Evolutionary conservation across 2,888 invertebrate genomes (phyloP), one percentile per base, ranked within the genome.

Genomic region (Ptilodon capucinus): DNA sequence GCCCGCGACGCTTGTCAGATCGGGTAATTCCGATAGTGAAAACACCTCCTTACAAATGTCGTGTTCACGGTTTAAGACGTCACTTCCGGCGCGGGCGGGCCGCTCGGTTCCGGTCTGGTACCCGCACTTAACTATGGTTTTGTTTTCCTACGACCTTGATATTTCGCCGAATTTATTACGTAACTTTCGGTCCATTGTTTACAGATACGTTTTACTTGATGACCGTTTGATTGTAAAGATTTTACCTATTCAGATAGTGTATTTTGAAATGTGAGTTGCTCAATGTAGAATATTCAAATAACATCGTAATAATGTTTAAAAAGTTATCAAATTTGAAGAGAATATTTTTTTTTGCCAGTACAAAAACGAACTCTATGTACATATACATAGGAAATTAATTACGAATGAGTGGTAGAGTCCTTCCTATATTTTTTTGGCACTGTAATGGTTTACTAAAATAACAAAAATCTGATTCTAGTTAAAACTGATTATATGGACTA

Each of bases 1-100:
- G 75, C 53, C 74, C 46, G 79, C 51, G 77, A 74, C 57, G 57
- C 54, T 74, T 60, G 67, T 57, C 69, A 57, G 74, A 76, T 68
- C 79, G 81, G 71, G 76, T 85, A 76, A 66, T 71, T 60, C 58
- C 65, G 86, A 89, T 76, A 87, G 89, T 85, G 87, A 90, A 87
- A 87, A 79, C 76, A 40, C 55, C 17, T 53, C 62, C 59, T 68
- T 68, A 64, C 53, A 47, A 61, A 56, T 56, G 62, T 60, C 57
- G 60, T 58, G 50, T 67, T 57, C 68, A 67, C 54, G 59, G 59
- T 42, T 50, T 55, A 56, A 52, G 72, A 76, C 84, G 83, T 81
- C 78, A 81, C 69, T 81, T 87, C 88, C 88, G 73, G 52, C 74
- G 77, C 78, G 81, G 73, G 68, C 74, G 60, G 73, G 76, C n/a